A percentile compares a stretch with the other conserved stretches of the same genome.
These are phyloP conservation scores for Gonocerus acuteangulatus DNA, from an alignment of 2,888 invertebrate genomes.

Conservation along the genomic window DNA sequence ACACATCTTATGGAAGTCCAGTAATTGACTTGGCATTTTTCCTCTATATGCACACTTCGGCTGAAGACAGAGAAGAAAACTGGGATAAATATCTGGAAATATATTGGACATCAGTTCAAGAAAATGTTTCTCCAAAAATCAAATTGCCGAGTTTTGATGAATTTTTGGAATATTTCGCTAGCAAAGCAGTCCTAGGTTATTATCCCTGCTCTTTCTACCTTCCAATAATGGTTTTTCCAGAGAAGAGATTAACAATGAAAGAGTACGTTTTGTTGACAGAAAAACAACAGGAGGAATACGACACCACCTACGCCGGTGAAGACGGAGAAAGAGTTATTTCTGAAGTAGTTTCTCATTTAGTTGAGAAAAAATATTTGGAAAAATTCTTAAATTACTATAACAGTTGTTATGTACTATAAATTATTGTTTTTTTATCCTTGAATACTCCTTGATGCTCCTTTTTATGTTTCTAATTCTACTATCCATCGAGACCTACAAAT, in stretches of 20 bases:
- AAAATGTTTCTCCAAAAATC: conserved; percentile 4
- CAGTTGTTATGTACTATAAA: no score
- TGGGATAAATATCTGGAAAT: conserved; percentile 39
- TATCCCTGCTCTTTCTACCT: conserved; percentile 30
- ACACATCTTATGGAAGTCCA: conserved; percentile 41
- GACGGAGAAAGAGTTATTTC: not conserved
- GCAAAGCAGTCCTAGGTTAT: conserved; percentile 31
- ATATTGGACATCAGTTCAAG: conserved; percentile 38
- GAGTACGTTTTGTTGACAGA: not conserved
- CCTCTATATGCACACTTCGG: conserved; percentile 42
- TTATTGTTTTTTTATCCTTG: no score
- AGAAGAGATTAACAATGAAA: not conserved
- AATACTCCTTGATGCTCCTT: no score
- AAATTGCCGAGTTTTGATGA: conserved; percentile 24
- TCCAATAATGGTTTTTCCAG: conserved; percentile 27
- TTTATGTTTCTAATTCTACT: no score
- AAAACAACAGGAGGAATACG: not conserved
- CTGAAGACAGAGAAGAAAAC: conserved; percentile 39
- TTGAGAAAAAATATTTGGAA: no score
- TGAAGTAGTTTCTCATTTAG: not conserved
- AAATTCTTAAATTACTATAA: no score
- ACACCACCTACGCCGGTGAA: not conserved
- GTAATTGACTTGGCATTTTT: conserved; percentile 43
- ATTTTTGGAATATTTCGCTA: conserved; percentile 24
- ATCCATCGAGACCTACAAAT: no score